phyloP scores from a whole-genome alignment of 2,888 invertebrate species.

The Trisateles emortualis region DNA sequence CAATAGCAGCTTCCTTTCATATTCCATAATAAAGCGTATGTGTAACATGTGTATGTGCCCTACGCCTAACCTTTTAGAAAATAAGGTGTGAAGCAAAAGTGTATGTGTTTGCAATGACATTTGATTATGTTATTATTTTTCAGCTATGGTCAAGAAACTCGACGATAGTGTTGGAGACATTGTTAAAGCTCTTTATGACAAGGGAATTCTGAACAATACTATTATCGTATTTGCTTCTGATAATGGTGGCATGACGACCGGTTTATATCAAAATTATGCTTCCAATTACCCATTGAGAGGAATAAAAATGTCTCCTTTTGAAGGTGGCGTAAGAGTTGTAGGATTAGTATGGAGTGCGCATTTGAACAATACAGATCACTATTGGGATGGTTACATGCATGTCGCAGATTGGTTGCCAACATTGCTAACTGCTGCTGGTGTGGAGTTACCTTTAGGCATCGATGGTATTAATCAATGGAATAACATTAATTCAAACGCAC shows the following conservation, averaged over 20 bases:
- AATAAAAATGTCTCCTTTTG: slow-evolving; percentile 92
- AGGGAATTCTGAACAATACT: slow-evolving; percentile 92
- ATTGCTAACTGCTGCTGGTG: slow-evolving; percentile 74
- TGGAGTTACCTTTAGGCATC: slow-evolving; percentile 56
- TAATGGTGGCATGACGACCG: slow-evolving; percentile 94
- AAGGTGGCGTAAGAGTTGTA: slow-evolving; percentile 93
- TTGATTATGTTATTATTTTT: slow-evolving; percentile 47
- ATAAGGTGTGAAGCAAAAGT: too few relatives aligned
- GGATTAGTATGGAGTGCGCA: slow-evolving; percentile 89
- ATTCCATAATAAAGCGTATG: too few relatives aligned
- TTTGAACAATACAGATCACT: slow-evolving; percentile 70
- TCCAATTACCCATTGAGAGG: slow-evolving; percentile 94
- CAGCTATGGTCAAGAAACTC: slow-evolving; percentile 94
- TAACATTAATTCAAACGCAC: slow-evolving; percentile 58
- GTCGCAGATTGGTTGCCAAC: slow-evolving; percentile 95
- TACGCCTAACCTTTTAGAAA: too few relatives aligned
- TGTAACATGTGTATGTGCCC: too few relatives aligned
- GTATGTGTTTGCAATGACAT: too few relatives aligned
- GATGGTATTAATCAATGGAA: slow-evolving; percentile 77
- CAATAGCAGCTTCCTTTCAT: too few relatives aligned
- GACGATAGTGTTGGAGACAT: slow-evolving; percentile 95
- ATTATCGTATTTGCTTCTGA: slow-evolving; percentile 95
- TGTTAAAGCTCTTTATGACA: slow-evolving; percentile 88
- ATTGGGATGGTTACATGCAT: slow-evolving; percentile 88
- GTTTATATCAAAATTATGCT: slow-evolving; percentile 90